Conservation (phyloP, 2,797 vertebrate genomes). For the Valencia hispanica region DNA sequence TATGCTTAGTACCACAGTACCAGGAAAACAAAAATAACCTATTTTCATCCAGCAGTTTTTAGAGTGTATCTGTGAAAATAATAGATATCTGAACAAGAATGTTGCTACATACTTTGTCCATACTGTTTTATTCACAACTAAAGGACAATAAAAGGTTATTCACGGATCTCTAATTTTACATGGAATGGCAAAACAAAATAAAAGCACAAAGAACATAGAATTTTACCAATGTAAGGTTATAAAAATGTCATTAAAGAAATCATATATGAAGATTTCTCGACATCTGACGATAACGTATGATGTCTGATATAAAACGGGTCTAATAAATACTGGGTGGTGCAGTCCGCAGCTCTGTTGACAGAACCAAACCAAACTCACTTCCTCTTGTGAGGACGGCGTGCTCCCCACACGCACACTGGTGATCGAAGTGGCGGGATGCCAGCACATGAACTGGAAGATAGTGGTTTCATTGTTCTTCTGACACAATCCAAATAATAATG, state of each 20-base stretch:
- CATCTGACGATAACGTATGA: neutral
- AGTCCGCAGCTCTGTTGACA: neutral
- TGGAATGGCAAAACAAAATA: neutral
- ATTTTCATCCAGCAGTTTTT: neutral
- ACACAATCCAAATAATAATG: slow-evolving; percentile 18
- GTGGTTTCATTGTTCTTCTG: slow-evolving; percentile 26
- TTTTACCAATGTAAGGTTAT: neutral
- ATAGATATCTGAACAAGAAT: neutral
- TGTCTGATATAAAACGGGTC: neutral
- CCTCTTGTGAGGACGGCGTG: neutral
- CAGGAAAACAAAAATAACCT: neutral
- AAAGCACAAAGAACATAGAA: neutral
- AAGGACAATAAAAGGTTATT: neutral
- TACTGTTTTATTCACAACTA: neutral
- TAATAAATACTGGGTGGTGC: neutral
- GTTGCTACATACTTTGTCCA: neutral
- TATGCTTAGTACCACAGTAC: no score
- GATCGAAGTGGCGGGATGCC: slow-evolving; percentile 42
- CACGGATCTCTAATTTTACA: neutral
- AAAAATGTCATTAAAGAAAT: no score
- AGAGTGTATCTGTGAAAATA: neutral
- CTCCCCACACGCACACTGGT: neutral
- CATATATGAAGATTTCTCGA: neutral
- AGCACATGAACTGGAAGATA: slow-evolving; percentile 18
- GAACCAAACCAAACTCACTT: neutral